A percentile compares a stretch with the other conserved stretches of the same genome.
These are phyloP conservation scores for Tokudaia muenninki DNA, from an alignment of 2,797 vertebrate species.

Conservation along the genomic window DNA sequence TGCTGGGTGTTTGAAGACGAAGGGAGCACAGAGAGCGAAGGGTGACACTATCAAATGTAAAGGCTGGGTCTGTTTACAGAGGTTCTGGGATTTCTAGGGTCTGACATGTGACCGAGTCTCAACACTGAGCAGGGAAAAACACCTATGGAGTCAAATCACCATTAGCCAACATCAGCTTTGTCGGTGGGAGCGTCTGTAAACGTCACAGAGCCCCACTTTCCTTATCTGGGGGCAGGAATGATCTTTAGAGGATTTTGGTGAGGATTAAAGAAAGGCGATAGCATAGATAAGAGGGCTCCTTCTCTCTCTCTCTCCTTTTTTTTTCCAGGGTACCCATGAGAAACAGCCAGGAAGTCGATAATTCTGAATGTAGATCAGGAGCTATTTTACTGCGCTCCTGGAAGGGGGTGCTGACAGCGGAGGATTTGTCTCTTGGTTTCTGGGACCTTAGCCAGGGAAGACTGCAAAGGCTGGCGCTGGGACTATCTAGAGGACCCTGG, in stretches of 20 bases:
- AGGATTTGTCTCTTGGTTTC: not conserved
- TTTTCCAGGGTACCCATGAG: not conserved
- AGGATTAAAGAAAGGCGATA: not conserved
- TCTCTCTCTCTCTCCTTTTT: not conserved
- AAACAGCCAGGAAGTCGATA: not conserved
- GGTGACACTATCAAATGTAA: not conserved
- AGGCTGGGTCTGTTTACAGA: not conserved
- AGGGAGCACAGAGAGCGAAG: not conserved
- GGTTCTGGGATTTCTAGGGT: constrained; percentile 25
- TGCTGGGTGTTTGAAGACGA: not conserved
- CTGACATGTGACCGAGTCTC: not conserved
- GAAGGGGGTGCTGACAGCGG: not conserved
- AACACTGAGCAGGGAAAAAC: not conserved
- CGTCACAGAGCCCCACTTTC: not conserved
- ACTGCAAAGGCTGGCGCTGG: not conserved
- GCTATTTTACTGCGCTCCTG: not conserved
- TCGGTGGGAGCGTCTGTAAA: not conserved
- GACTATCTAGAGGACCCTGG: not conserved
- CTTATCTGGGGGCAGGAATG: not conserved
- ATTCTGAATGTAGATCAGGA: not conserved
- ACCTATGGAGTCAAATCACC: not conserved
- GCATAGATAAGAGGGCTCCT: not conserved
- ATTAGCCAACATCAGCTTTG: not conserved
- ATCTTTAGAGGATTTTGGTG: not conserved
- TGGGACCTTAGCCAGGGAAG: not conserved